Conservation (phyloP, 1,140 invertebrate species). For the Nephila pilipes region DNA sequence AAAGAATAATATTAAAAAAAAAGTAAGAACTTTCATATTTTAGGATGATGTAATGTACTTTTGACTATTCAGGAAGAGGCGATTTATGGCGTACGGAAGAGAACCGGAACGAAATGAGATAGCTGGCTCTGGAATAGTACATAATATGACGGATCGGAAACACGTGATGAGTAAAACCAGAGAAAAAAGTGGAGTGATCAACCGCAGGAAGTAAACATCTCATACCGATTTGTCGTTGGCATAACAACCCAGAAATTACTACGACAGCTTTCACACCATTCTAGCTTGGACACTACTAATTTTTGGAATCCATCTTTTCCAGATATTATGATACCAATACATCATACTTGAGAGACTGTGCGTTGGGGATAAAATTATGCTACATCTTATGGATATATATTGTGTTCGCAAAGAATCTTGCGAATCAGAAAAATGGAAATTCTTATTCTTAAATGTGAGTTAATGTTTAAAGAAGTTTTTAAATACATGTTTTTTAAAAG, state of each 20-base stretch:
- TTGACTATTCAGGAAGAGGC: not conserved
- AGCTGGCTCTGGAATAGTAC: constrained; percentile 25
- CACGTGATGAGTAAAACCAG: constrained; percentile 2
- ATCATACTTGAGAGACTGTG: too few relatives aligned
- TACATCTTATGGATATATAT: too few relatives aligned
- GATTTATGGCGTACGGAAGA: not conserved
- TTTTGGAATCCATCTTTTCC: too few relatives aligned
- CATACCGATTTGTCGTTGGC: not conserved
- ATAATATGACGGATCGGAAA: constrained; percentile 45
- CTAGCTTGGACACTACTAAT: not conserved
- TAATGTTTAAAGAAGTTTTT: too few relatives aligned
- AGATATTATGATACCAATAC: too few relatives aligned
- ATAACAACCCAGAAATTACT: not conserved
- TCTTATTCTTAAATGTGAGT: too few relatives aligned
- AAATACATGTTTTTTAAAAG: too few relatives aligned
- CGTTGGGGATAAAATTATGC: too few relatives aligned
- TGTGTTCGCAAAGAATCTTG: too few relatives aligned
- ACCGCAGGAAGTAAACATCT: not conserved
- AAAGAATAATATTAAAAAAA: too few relatives aligned
- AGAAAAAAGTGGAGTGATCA: not conserved
- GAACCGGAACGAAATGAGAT: constrained; percentile 13
- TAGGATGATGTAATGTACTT: not conserved
- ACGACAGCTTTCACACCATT: not conserved
- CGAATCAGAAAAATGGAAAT: too few relatives aligned
- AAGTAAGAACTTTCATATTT: not conserved